phyloP scores from a whole-genome alignment of 2,888 invertebrate genomes.

The Ctena decussata region DNA sequence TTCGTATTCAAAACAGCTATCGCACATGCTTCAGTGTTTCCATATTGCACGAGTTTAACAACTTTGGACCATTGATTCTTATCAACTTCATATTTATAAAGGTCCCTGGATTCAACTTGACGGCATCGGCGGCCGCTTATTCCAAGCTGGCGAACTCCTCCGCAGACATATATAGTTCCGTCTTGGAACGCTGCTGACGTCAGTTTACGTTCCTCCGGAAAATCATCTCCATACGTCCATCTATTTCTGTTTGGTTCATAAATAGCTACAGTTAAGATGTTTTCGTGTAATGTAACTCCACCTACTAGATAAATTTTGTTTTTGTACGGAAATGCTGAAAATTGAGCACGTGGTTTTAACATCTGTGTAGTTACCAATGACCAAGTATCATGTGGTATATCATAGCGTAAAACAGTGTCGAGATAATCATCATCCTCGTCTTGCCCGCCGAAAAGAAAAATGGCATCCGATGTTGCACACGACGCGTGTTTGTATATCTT shows the following conservation, averaged over 20 bases:
- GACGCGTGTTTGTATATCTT: constrained; percentile 76
- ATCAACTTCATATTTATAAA: constrained; percentile 75
- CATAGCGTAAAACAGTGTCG: constrained; percentile 75
- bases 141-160: constrained; percentile 73
- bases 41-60: constrained; percentile 75
- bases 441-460: constrained; percentile 80
- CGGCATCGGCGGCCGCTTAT: constrained; percentile 67
- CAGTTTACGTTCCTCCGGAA: constrained; percentile 81
- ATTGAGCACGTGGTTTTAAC: constrained; percentile 88
- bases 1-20: constrained; percentile 74
- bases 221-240: constrained; percentile 88
- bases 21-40: constrained; percentile 70
- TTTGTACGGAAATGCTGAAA: constrained; percentile 92
- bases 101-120: constrained; percentile 77
- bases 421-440: constrained; percentile 73
- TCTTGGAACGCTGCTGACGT: constrained; percentile 64
- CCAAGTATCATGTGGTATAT: constrained; percentile 72
- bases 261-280: constrained; percentile 95
- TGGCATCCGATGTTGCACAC: constrained; percentile 62
- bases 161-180: constrained; percentile 75
- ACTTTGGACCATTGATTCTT: constrained; percentile 73
- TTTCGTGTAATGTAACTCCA: constrained; percentile 95
- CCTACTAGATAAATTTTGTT: constrained; percentile 93
- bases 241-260: constrained; percentile 91
- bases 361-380: constrained; percentile 70